phyloP scores from a whole-genome alignment of 1,140 invertebrate genomes.

The Euglossa dilemma region DNA sequence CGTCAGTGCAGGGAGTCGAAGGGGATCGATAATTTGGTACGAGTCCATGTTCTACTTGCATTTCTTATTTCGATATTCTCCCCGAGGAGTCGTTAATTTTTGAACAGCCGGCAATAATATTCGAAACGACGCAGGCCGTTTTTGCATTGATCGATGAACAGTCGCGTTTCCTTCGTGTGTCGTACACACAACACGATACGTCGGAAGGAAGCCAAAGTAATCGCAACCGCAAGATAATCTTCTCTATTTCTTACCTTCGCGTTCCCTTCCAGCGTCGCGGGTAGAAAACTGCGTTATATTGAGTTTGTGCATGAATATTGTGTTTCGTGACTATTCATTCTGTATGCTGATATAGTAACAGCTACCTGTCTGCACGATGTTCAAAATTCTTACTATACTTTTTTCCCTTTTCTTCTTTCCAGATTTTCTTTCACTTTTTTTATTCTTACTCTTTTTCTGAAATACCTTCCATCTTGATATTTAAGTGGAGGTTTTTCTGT shows the following conservation, averaged over 20 bases:
- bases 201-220: slow-evolving; percentile 80
- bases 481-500: too few species aligned
- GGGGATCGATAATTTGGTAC: slow-evolving; percentile 1
- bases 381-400: neutral
- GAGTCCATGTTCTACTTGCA: neutral
- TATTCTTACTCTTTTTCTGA: too few species aligned
- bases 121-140: neutral
- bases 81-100: neutral
- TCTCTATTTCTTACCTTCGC: slow-evolving; percentile 73
- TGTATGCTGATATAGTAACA: neutral
- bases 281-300: slow-evolving; percentile 26
- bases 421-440: too few species aligned
- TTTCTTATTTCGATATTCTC: neutral
- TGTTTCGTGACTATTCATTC: slow-evolving; percentile 38
- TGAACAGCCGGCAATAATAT: slow-evolving; percentile 16
- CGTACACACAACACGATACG: slow-evolving; percentile 76
- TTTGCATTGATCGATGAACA: slow-evolving; percentile 49
- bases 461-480: too few species aligned
- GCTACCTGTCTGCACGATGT: neutral
- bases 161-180: slow-evolving; percentile 48
- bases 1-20: neutral
- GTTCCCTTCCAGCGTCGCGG: slow-evolving; percentile 48
- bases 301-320: slow-evolving; percentile 27
- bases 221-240: slow-evolving; percentile 80
- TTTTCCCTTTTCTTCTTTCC: neutral